These are phyloP conservation scores for Paratilapia polleni DNA, from an alignment of 2,113 vertebrate genomes.

Conservation along the genomic window DNA sequence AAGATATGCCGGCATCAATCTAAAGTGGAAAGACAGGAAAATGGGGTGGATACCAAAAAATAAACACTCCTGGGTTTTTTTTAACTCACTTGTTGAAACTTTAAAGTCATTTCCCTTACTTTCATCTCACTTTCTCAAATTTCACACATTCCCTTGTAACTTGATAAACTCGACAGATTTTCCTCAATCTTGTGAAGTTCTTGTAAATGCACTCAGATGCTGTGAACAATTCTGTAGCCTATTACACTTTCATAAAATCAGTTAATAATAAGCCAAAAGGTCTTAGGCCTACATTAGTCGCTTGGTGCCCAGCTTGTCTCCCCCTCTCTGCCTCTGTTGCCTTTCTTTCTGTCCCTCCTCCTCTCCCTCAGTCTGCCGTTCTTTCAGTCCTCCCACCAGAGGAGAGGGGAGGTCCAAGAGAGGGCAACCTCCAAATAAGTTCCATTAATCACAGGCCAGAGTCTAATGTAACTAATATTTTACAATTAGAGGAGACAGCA, in stretches of 20 bases:
- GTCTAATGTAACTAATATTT: slow-evolving; percentile 99
- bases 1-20: slow-evolving; percentile 10
- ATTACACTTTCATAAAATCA: slow-evolving; percentile 12
- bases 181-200: slow-evolving; percentile 24
- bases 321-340: slow-evolving; percentile 11
- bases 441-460: slow-evolving; percentile 99
- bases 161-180: slow-evolving; percentile 16
- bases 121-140: background rate
- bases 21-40: slow-evolving; percentile 26
- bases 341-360: slow-evolving; percentile 67
- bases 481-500: slow-evolving; percentile 99
- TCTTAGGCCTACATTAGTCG: slow-evolving; percentile 66
- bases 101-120: background rate
- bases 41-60: slow-evolving; percentile 22
- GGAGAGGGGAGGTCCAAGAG: slow-evolving; percentile 88
- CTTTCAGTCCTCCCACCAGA: slow-evolving; percentile 63
- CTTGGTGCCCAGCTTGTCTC: slow-evolving; percentile 65
- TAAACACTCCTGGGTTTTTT: slow-evolving; percentile 4
- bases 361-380: slow-evolving; percentile 73
- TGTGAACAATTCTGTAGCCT: slow-evolving; percentile 10
- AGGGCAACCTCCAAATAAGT: slow-evolving; percentile 99
- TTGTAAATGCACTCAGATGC: slow-evolving; percentile 28
- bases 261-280: slow-evolving; percentile 63
- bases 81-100: background rate
- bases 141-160: background rate